Evolutionary conservation across 2,797 vertebrate species (phyloP).

Genomic region (Chrysocyon brachyurus): DNA sequence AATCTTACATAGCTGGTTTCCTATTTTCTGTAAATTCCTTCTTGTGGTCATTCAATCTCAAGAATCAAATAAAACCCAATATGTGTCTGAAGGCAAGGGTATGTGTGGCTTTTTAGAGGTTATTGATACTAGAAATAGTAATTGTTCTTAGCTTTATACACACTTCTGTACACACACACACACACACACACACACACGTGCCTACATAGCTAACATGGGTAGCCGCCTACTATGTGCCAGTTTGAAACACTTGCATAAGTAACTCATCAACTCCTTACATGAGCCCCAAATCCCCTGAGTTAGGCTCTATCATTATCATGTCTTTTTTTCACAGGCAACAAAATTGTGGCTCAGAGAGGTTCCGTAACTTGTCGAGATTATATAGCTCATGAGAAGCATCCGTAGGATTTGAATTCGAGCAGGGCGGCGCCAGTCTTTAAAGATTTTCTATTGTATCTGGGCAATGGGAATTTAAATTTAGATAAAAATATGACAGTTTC

Average conservation of each 20-base stretch:
- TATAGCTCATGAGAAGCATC: background rate
- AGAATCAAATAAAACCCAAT: slow-evolving; percentile 80
- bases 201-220: background rate
- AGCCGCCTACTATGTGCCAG: background rate
- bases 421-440: background rate
- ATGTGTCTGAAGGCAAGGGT: slow-evolving; percentile 62
- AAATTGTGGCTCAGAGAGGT: background rate
- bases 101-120: slow-evolving; percentile 71
- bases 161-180: background rate
- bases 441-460: background rate
- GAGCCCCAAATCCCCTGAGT: background rate
- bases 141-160: background rate
- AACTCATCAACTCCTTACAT: slow-evolving; percentile 24
- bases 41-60: slow-evolving; percentile 64
- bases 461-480: background rate
- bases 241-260: background rate
- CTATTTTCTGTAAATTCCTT: slow-evolving; percentile 79
- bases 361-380: background rate
- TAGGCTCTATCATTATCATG: background rate
- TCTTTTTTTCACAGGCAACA: background rate
- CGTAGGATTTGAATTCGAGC: background rate
- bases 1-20: slow-evolving; percentile 55
- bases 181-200: background rate
- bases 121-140: background rate
- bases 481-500: background rate